phyloP scores from a whole-genome alignment of 2,888 invertebrate species.

The Agrochola macilenta region DNA sequence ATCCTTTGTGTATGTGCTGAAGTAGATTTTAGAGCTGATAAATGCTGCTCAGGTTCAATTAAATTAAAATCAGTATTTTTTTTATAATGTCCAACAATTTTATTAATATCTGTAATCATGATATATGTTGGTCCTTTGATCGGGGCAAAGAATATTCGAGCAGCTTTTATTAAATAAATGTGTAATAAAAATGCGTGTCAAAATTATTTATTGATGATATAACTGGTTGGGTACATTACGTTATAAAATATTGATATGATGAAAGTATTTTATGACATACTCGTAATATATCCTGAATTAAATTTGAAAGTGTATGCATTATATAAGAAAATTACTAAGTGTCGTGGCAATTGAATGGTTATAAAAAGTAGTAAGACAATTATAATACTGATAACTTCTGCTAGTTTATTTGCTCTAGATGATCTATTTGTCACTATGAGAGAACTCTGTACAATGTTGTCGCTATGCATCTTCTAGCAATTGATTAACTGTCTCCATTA shows the following conservation, averaged over 20 bases:
- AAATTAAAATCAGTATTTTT: neutral
- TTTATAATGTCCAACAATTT: neutral
- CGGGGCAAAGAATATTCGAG: slow-evolving; percentile 8
- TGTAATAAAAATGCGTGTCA: slow-evolving; percentile 44
- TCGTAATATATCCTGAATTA: slow-evolving; percentile 7
- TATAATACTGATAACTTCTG: slow-evolving; percentile 60
- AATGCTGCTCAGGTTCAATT: slow-evolving; percentile 52
- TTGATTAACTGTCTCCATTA: slow-evolving; percentile 61
- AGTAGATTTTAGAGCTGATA: slow-evolving; percentile 64
- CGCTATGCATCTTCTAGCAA: slow-evolving; percentile 69
- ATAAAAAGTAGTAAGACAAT: slow-evolving; percentile 53
- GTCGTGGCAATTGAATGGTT: slow-evolving; percentile 56
- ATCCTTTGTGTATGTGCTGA: slow-evolving; percentile 77
- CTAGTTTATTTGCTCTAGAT: slow-evolving; percentile 67
- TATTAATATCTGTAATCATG: neutral
- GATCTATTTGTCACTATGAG: slow-evolving; percentile 47
- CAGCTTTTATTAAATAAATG: slow-evolving; percentile 59
- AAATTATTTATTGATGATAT: slow-evolving; percentile 38
- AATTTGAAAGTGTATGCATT: slow-evolving; percentile 12
- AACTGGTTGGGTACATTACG: slow-evolving; percentile 12
- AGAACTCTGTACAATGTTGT: slow-evolving; percentile 52
- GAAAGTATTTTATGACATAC: slow-evolving; percentile 40
- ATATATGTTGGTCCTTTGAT: neutral
- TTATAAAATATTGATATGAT: slow-evolving; percentile 23
- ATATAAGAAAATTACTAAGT: slow-evolving; percentile 17